Percentiles rank a stretch among this genome's conserved stretches.
phyloP scores from a whole-genome alignment of 2,888 invertebrate genomes.

The Chrysina gloriosa region DNA sequence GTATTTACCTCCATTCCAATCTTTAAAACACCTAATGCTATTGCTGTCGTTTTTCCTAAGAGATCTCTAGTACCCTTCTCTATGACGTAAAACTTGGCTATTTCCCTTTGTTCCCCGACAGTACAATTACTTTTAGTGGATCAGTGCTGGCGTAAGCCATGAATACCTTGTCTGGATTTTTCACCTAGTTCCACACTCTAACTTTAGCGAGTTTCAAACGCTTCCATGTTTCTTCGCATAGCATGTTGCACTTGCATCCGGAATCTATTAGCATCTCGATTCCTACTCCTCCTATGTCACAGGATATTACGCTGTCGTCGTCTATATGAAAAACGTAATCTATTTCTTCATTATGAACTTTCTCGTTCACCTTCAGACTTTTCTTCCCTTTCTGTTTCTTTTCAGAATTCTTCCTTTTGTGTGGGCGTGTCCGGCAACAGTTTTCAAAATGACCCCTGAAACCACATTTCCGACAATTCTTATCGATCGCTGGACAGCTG shows the following conservation, averaged over 20 bases:
- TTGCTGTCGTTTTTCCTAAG: neutral
- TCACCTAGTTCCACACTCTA: neutral
- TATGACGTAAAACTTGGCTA: too few species aligned
- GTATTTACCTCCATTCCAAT: neutral
- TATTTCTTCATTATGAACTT: too few species aligned
- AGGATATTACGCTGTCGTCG: neutral
- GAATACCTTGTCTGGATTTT: slow-evolving; percentile 3
- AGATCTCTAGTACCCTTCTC: slow-evolving; percentile 11
- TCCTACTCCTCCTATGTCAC: neutral
- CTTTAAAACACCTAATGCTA: slow-evolving; percentile 22
- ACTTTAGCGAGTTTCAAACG: slow-evolving; percentile 3
- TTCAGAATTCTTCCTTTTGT: neutral
- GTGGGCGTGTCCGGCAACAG: neutral
- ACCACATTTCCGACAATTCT: neutral
- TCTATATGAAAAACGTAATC: too few species aligned
- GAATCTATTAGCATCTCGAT: slow-evolving; percentile 20
- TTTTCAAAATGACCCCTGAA: neutral
- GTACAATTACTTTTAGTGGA: slow-evolving; percentile 11
- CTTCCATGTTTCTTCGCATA: slow-evolving; percentile 10
- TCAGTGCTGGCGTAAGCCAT: slow-evolving; percentile 13
- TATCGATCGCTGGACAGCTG: neutral
- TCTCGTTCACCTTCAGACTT: too few species aligned
- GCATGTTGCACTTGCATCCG: slow-evolving; percentile 6
- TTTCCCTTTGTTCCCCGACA: too few species aligned
- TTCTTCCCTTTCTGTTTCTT: too few species aligned